phyloP scores from a whole-genome alignment of 1,140 invertebrate species.

The Pseudomyrmex concolor region DNA sequence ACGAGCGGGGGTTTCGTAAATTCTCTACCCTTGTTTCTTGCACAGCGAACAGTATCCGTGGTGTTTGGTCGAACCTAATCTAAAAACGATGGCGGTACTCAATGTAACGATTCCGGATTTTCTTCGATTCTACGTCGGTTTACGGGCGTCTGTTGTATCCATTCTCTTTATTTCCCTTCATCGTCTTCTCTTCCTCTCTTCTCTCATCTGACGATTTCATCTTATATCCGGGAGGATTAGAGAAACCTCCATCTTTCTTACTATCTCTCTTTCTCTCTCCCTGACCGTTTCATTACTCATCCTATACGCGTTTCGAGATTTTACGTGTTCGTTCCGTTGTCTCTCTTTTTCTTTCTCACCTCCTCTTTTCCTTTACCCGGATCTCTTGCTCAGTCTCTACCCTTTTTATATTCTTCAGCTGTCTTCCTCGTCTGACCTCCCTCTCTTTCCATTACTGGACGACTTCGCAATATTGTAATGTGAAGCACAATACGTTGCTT shows the following conservation, averaged over 20 bases:
- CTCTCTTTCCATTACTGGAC: conserved; percentile 33
- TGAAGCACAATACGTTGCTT: conserved; percentile 67
- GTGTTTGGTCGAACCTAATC: conserved; percentile 65
- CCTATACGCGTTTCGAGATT: conserved; percentile 64
- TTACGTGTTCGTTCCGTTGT: conserved; percentile 67
- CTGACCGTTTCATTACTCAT: conserved; percentile 78
- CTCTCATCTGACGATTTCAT: conserved; percentile 63
- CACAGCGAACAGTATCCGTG: conserved; percentile 33
- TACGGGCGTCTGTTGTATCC: conserved; percentile 16
- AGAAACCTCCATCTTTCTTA: conserved; percentile 66
- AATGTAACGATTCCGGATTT: conserved; percentile 66
- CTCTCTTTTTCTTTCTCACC: conserved; percentile 1
- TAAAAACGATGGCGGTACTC: conserved; percentile 63
- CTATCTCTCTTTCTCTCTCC: neutral
- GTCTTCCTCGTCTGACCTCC: conserved; percentile 36
- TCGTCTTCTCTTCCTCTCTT: neutral
- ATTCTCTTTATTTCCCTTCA: conserved; percentile 25
- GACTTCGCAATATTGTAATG: conserved; percentile 75
- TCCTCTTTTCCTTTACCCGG: neutral
- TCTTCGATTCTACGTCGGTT: conserved; percentile 54
- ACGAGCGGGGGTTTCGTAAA: neutral
- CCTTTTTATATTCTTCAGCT: conserved; percentile 49
- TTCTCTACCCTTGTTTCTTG: conserved; percentile 11
- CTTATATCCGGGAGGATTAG: conserved; percentile 72
- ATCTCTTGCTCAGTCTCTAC: too few species aligned